A percentile compares a stretch with the other conserved stretches of the same genome.
These are phyloP conservation scores for Danaus plexippus DNA, from an alignment of 1,140 invertebrate genomes.

Conservation along the genomic window DNA sequence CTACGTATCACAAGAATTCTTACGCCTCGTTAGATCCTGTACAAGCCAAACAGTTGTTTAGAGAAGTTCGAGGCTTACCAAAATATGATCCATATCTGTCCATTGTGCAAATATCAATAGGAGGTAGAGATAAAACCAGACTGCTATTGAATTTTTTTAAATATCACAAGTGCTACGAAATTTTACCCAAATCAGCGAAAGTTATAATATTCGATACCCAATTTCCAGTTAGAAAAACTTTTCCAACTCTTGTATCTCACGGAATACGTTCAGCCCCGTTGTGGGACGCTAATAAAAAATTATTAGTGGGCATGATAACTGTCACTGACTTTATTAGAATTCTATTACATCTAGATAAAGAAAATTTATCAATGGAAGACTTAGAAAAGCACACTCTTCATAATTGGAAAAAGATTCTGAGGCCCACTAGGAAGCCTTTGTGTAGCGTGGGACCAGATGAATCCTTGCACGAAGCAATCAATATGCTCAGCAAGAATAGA, in stretches of 20 bases:
- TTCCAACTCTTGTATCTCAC: constrained; percentile 62
- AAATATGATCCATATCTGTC: constrained; percentile 67
- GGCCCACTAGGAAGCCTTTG: constrained; percentile 49
- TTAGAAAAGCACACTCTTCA: constrained; percentile 61
- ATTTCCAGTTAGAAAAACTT: constrained; percentile 65
- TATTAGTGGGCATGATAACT: constrained; percentile 63
- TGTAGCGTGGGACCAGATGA: constrained; percentile 58
- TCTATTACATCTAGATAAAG: constrained; percentile 49
- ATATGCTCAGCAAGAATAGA: constrained; percentile 57
- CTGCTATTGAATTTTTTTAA: constrained; percentile 66
- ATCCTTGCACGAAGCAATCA: constrained; percentile 63
- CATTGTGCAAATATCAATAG: constrained; percentile 65
- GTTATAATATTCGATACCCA: constrained; percentile 67
- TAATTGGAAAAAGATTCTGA: constrained; percentile 60
- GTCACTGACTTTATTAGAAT: constrained; percentile 65
- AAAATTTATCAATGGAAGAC: constrained; percentile 58
- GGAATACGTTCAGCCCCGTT: constrained; percentile 62
- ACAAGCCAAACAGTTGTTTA: constrained; percentile 64
- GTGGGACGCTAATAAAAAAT: constrained; percentile 62
- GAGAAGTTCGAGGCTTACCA: constrained; percentile 61
- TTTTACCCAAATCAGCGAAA: constrained; percentile 66
- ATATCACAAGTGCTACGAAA: constrained; percentile 67
- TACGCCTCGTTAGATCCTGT: constrained; percentile 58
- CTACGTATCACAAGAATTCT: constrained; percentile 66
- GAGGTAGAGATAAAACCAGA: constrained; percentile 63